Percentiles rank a stretch among this genome's conserved stretches.
Conservation (phyloP, 2,797 vertebrate genomes). For the Characodon lateralis region DNA sequence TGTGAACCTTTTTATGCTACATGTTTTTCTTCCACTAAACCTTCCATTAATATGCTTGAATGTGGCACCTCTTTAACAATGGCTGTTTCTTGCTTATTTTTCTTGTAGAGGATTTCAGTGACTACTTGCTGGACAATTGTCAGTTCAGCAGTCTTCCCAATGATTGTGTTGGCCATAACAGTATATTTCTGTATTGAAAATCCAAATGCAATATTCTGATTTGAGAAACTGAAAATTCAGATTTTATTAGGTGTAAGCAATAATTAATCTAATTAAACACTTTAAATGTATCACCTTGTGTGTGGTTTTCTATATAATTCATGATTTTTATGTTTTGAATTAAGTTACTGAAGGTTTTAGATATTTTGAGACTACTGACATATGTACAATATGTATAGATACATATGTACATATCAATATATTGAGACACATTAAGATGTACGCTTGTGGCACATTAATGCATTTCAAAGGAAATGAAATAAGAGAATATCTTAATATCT, state of each 20-base stretch:
- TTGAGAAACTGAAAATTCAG: not conserved
- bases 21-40: too few species aligned
- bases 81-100: too few species aligned
- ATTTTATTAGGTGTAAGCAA: not conserved
- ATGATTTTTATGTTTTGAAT: not conserved
- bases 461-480: conserved; percentile 17
- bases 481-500: not conserved
- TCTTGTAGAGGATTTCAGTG: too few species aligned
- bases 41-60: too few species aligned
- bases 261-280: not conserved
- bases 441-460: conserved; percentile 11
- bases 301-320: not conserved
- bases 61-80: too few species aligned
- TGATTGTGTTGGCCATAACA: too few species aligned
- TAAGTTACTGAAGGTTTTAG: not conserved
- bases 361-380: not conserved
- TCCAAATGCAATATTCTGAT: not conserved
- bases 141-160: too few species aligned
- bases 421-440: not conserved
- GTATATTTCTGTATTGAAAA: too few species aligned
- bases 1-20: too few species aligned
- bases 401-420: not conserved
- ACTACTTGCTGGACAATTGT: too few species aligned
- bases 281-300: not conserved
- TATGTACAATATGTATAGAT: not conserved